Base-by-base conservation (phyloP, 2,797 vertebrate genomes). In the Lepidocolaptes lacrymiger region DNA sequence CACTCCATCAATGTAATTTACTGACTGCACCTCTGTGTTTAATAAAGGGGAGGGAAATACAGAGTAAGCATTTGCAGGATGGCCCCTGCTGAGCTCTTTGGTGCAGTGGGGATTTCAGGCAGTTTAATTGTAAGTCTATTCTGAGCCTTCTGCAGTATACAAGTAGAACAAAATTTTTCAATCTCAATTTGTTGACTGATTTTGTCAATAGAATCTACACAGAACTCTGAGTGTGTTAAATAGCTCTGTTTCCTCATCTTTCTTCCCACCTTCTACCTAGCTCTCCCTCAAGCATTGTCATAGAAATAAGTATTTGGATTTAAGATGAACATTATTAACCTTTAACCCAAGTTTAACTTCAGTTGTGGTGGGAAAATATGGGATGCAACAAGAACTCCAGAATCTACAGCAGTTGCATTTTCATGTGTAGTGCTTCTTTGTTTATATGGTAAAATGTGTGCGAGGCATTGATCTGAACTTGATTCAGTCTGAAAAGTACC, bases 21-120 rank as follows among this genome's bases (percentile, higher is more conserved):
- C n/a, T 72, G 62, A 3, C 28, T 39, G 30, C 24, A 17, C 5
- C 20, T 64, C 46, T 1, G 2, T 15, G 51, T 10, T 37, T n/a
- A 24, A 5, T n/a, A 27, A 34, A 0, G 1, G n/a, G 2, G 55
- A 63, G 27, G 28, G 16, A n/a, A 58, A 21, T 8, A 14, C 32
- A 41, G 39, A 15, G 19, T 32, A 28, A 84, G 58, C 24, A 3
- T 21, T 36, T 49, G 20, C 41, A 17, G 24, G 11, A 2, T 51
- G 23, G 18, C 59, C 3, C 7, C 24, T 72, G 21, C 64, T 73
- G 7, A 49, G 14, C 24, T 74, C 24, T 20, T 41, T 41, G 23
- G 11, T 46, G 66, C 78, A 28, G 1, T 6, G 46, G 24, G 1
- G 2, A 10, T 51, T 64, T 51, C 55, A 32, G 36, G 69, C 30